Conservation (phyloP, 2,888 invertebrate species). For the Standfussiana lucernea region DNA sequence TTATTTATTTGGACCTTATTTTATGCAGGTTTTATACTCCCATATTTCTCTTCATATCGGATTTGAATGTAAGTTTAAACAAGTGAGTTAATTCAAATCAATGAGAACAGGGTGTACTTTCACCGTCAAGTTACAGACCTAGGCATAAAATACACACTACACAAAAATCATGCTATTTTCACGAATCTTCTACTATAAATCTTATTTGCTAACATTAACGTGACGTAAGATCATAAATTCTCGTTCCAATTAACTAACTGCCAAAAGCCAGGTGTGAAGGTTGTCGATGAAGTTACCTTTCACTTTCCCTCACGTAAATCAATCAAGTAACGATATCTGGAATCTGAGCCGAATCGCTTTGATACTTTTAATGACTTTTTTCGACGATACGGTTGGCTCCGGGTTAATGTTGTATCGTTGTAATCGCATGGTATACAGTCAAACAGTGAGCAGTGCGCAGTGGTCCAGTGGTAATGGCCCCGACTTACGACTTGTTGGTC, state of each 20-base stretch:
- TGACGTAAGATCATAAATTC: constrained; percentile 6
- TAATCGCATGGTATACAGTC: not conserved
- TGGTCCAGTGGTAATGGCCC: no score
- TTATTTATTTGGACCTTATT: no score
- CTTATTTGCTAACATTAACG: not conserved
- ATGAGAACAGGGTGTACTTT: no score
- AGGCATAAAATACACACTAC: no score
- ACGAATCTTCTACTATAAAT: not conserved
- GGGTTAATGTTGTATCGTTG: not conserved
- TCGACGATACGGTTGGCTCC: not conserved
- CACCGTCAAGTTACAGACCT: no score
- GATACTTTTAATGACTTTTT: constrained; percentile 11
- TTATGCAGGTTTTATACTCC: no score
- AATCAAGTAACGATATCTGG: constrained; percentile 16
- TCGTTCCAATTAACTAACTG: constrained; percentile 31
- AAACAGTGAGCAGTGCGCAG: no score
- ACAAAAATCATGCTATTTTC: no score
- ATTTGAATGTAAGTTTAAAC: no score
- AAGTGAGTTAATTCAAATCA: no score
- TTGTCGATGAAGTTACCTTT: constrained; percentile 17
- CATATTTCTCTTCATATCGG: no score
- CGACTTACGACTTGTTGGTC: no score
- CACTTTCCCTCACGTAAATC: constrained; percentile 3
- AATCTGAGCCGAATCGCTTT: constrained; percentile 18
- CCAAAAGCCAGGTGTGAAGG: constrained; percentile 31